Conservation (phyloP, 2,888 invertebrate species). For the Leucoptera coffeella region DNA sequence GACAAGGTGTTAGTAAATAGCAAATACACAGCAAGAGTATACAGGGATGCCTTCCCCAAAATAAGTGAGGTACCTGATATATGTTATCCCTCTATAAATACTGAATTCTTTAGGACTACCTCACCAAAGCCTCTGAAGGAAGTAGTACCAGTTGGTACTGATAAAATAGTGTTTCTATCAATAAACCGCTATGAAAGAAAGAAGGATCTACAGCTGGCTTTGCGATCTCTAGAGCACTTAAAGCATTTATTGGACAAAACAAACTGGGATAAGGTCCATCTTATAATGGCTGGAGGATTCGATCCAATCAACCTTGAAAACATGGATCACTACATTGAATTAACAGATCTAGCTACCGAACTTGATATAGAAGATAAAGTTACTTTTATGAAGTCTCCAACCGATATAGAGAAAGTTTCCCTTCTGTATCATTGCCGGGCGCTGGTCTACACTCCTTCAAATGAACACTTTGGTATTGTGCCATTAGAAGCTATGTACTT, state of each 20-base stretch:
- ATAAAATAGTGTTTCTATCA: conserved; percentile 75
- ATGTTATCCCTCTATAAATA: conserved; percentile 91
- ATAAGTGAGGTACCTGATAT: conserved; percentile 70
- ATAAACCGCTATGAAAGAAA: conserved; percentile 97
- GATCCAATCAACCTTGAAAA: conserved; percentile 86
- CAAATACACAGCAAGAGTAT: conserved; percentile 87
- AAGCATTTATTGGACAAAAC: conserved; percentile 41
- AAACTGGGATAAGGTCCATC: conserved; percentile 64
- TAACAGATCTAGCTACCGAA: conserved; percentile 59
- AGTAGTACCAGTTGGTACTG: conserved; percentile 42
- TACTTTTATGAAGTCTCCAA: conserved; percentile 81
- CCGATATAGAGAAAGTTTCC: conserved; percentile 76
- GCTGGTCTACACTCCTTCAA: conserved; percentile 90
- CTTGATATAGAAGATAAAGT: conserved; percentile 66
- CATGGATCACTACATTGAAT: conserved; percentile 73
- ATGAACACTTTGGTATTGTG: conserved; percentile 99
- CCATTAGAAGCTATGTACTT: conserved; percentile 98
- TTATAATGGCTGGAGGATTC: conserved; percentile 95
- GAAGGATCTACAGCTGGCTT: conserved; percentile 85
- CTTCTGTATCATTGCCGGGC: conserved; percentile 72
- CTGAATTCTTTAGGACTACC: conserved; percentile 58
- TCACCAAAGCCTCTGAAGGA: conserved; percentile 42
- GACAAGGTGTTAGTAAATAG: conserved; percentile 93
- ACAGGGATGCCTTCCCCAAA: conserved; percentile 75
- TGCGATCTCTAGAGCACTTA: conserved; percentile 70